Base-by-base conservation (phyloP, 2,113 vertebrate species). In the Erythrolamprus reginae region DNA sequence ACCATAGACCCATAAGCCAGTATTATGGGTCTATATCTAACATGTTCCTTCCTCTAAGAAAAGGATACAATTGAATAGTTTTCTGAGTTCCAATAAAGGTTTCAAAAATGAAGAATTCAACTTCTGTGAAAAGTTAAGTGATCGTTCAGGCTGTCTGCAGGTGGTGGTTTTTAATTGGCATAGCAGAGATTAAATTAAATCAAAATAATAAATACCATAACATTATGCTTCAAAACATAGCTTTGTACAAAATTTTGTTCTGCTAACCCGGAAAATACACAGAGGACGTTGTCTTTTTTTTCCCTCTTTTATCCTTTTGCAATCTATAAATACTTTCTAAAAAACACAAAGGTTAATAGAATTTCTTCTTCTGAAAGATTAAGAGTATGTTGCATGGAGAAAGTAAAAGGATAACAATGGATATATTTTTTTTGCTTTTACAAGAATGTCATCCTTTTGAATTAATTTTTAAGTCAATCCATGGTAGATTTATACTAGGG, bases 401-500 rank as follows among this genome's bases (percentile, higher is more conserved):
- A 47, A 82, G 33, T n/a, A 85, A 47, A 95, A 86, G 94, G 10
- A 24, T 90, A 88, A 8, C 51, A 77, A 33, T 45, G 42, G 45
- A 88, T n/a, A n/a, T n/a, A n/a, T 28, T 65, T 50, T 53, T 90
- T 55, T 86, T 90, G 70, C 82, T 82, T 87, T 7, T 88, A 95
- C 90, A 96, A 21, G 93, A 94, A 91, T 84, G 23, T 86, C 55
- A 3, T 6, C 89, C 87, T 1, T 0, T 5, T 52, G n/a, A 84
- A 4, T 93, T 92, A 38, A 87, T 95, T 95, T 93, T 89, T 58
- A 21, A 94, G 50, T 94, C 83, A 91, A 50, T 24, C 85, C 90
- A 95, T 77, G 10, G 87, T 5, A 95, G 94, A 91, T 94, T 96
- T 94, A 94, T 91, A 82, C 65, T 86, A 89, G 84, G 89, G 45